Conservation (phyloP, 2,797 vertebrate genomes). For the Acanthornis magna region DNA sequence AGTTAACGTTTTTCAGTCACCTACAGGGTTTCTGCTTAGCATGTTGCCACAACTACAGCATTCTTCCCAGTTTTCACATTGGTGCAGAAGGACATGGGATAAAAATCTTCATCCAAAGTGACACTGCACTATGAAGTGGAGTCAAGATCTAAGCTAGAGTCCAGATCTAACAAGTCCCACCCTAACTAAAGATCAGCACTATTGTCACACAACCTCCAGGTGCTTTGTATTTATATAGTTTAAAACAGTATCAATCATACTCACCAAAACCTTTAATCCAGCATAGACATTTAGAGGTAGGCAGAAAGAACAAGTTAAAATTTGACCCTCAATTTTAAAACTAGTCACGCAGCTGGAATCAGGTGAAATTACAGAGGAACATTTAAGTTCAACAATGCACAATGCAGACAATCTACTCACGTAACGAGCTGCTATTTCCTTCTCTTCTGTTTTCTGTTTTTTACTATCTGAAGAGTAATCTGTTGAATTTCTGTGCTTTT, state of each 20-base stretch:
- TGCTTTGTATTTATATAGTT: neutral
- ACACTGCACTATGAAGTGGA: neutral
- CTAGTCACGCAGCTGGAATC: neutral
- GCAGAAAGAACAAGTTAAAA: neutral
- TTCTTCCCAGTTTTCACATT: neutral
- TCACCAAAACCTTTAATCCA: neutral
- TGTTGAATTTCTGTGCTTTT: conserved; percentile 91
- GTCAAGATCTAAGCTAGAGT: neutral
- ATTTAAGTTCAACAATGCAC: neutral
- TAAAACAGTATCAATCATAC: neutral
- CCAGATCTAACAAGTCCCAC: neutral
- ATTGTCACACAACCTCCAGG: neutral
- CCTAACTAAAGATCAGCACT: neutral
- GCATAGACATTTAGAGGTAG: neutral
- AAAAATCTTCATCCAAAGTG: neutral
- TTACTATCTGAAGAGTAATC: conserved; percentile 92
- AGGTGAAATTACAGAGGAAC: neutral
- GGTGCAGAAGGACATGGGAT: neutral
- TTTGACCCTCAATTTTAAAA: neutral
- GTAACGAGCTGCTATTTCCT: conserved; percentile 86
- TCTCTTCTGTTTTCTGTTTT: conserved; percentile 94
- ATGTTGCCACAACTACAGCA: neutral
- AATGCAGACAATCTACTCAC: conserved; percentile 68
- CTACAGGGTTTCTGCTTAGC: neutral
- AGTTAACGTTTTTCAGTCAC: neutral